Evolutionary conservation across 2,113 vertebrate species (phyloP).

Genomic region (Benitochromis conjunctus): DNA sequence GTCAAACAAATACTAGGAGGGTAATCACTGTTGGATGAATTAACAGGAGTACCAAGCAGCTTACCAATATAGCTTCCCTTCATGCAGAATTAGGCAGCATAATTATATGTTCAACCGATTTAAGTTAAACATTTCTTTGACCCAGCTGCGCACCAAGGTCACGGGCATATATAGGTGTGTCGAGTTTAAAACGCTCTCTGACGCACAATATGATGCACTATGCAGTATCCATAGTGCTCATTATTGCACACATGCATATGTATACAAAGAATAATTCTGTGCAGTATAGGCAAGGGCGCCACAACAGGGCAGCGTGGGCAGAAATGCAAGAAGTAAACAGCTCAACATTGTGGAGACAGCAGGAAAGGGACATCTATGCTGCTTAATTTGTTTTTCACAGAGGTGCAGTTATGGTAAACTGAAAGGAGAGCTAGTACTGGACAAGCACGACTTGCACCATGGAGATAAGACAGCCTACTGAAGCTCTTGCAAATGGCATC

Average conservation of each 20-base stretch:
- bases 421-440: constrained; percentile 20
- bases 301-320: constrained; percentile 9
- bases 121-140: not conserved
- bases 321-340: constrained; percentile 29
- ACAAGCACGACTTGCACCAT: constrained; percentile 49
- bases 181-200: not conserved
- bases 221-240: not conserved
- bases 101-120: not conserved
- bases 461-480: constrained; percentile 51
- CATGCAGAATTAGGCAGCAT: not conserved
- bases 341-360: constrained; percentile 6
- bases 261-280: constrained; percentile 1
- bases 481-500: constrained; percentile 46
- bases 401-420: constrained; percentile 44
- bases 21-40: constrained; percentile 19
- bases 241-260: constrained; percentile 23
- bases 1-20: constrained; percentile 44
- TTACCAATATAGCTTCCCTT: constrained; percentile 12
- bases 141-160: not conserved
- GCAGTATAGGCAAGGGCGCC: constrained; percentile 1
- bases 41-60: not conserved
- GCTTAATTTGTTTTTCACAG: constrained; percentile 59
- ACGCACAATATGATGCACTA: not conserved
- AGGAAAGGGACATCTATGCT: constrained; percentile 17
- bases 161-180: not conserved